phyloP scores from a whole-genome alignment of 1,140 invertebrate species.

The Meloidogyne exigua region DNA sequence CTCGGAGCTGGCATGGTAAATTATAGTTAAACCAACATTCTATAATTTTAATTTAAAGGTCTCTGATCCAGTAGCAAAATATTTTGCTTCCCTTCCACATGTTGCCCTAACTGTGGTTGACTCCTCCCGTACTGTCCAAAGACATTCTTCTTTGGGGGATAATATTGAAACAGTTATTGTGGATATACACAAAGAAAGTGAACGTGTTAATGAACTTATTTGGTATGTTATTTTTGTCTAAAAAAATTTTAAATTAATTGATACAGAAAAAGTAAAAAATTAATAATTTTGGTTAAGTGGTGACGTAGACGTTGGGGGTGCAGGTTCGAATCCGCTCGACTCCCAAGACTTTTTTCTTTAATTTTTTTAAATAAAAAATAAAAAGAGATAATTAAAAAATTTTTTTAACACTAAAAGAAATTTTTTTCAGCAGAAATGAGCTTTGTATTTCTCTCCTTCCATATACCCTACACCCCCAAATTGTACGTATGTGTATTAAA shows the following conservation, averaged over 20 bases:
- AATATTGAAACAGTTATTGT: conserved; percentile 75
- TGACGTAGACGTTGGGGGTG: no score
- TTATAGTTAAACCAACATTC: no score
- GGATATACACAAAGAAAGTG: conserved; percentile 74
- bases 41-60: not conserved
- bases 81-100: conserved; percentile 78
- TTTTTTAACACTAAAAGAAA: not conserved
- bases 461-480: conserved; percentile 79
- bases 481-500: conserved; percentile 81
- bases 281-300: not conserved
- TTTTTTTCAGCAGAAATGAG: conserved; percentile 71
- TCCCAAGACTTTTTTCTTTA: not conserved
- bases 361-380: not conserved
- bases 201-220: conserved; percentile 75
- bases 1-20: conserved; percentile 84
- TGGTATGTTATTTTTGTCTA: conserved; percentile 18
- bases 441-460: conserved; percentile 84
- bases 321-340: not conserved
- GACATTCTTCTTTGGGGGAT: conserved; percentile 73
- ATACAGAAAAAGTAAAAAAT: not conserved
- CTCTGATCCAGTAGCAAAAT: conserved; percentile 86
- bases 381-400: not conserved
- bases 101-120: conserved; percentile 80
- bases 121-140: conserved; percentile 82
- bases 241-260: no score